Evolutionary conservation across 2,888 invertebrate species (phyloP), one percentile per base, ranked within the genome.

Genomic region (Chrysolina americana): DNA sequence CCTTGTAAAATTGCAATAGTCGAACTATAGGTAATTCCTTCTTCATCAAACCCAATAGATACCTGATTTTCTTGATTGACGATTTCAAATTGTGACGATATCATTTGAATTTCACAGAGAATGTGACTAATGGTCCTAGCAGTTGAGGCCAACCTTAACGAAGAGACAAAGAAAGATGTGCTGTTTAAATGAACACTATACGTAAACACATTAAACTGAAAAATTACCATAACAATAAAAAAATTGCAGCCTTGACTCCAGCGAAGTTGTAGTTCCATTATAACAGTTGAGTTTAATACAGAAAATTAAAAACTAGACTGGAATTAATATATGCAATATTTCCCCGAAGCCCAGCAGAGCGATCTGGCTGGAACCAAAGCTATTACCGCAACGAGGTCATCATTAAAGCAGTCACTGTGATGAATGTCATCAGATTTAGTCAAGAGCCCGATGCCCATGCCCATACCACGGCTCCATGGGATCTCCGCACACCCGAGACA

Each of bases 401-500:
- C 76, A 74, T 76, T 76, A 76, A 78, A 78, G 70, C 74, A 76
- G 76, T 73, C 78, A 71, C 63, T 65, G 78, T 78, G 76, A 78
- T 78, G 73, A 66, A 78, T 76, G 69, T 73, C 72, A 65, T 65
- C 65, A 76, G 76, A 78, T 78, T 78, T 76, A 72, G 74, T 53
- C 65, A 50, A 74, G 71, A 69, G 64, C 68, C 76, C 73, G 69
- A 73, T 72, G 70, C 75, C 75, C 75, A 73, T 72, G 70, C 75
- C 75, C 75, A 69, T 73, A 64, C 77, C 68, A 71, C 74, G 68
- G 68, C 74, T 69, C 75, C 77, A 74, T 71, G 64, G 65, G 74
- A 63, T 69, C 47, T 71, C 65, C 75, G 63, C 56, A 73, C 74
- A 76, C 70, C 56, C 75, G 76, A 80, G 74, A 83, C 83, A 84